phyloP scores from a whole-genome alignment of 2,888 invertebrate genomes.

The Campoletis raptor region DNA sequence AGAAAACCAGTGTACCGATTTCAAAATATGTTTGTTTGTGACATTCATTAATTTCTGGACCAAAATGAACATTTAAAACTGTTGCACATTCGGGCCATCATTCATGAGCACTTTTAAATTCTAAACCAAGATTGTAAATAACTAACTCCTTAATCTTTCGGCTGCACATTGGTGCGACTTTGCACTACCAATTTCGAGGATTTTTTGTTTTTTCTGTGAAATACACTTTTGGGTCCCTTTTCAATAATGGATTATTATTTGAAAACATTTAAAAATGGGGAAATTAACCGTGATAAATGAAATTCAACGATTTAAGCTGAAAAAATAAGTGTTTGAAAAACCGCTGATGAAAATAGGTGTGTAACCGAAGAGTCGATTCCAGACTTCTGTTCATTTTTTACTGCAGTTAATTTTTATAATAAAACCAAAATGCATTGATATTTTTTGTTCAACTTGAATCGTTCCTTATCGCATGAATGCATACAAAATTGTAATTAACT shows the following conservation, averaged over 20 bases:
- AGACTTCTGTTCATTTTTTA: not conserved
- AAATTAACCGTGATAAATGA: not conserved
- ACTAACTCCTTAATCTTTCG: not conserved
- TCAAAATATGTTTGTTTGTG: not conserved
- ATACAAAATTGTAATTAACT: not conserved
- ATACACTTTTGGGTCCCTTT: too few relatives aligned
- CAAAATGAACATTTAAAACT: not conserved
- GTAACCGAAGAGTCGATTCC: not conserved
- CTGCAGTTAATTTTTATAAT: not conserved
- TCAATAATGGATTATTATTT: too few relatives aligned
- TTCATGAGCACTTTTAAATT: not conserved
- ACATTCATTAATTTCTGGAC: not conserved
- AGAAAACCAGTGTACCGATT: not conserved
- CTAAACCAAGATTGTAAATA: not conserved
- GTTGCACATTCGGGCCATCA: not conserved
- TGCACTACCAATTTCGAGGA: too few relatives aligned
- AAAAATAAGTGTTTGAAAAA: not conserved
- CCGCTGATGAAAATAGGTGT: not conserved
- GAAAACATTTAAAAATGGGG: not conserved
- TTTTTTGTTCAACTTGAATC: not conserved
- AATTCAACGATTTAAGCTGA: not conserved
- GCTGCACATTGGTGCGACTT: too few relatives aligned
- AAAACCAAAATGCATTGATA: too few relatives aligned
- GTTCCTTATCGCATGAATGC: not conserved
- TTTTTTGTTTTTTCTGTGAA: too few relatives aligned